Conservation (phyloP, 2,888 invertebrate genomes). For the Kuschelorhynchus macadamiae region DNA sequence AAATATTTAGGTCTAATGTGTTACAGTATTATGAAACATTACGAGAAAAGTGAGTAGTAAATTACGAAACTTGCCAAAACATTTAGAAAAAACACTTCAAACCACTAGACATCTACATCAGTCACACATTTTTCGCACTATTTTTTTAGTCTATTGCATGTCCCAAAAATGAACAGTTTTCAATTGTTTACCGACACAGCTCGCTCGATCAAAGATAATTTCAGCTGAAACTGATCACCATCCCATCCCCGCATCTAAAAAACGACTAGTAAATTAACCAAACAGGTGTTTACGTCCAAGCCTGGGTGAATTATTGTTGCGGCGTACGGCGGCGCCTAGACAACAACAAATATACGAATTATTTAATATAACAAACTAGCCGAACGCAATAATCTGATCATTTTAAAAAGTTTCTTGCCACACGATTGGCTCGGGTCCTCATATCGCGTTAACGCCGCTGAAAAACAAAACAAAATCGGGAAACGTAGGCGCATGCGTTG, state of each 20-base stretch:
- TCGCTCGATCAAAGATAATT: too few species aligned
- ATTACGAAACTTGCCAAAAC: too few species aligned
- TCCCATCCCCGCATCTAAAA: not conserved
- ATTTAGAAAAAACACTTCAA: too few species aligned
- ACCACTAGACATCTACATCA: too few species aligned
- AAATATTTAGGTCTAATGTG: too few species aligned
- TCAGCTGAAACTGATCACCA: too few species aligned
- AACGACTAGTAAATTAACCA: not conserved
- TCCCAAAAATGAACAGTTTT: too few species aligned
- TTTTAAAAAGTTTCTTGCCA: constrained; percentile 20
- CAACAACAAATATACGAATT: constrained; percentile 21
- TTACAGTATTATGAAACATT: too few species aligned
- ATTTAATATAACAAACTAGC: constrained; percentile 16
- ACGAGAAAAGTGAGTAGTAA: too few species aligned
- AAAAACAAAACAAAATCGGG: constrained; percentile 38
- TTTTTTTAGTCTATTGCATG: too few species aligned
- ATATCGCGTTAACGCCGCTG: constrained; percentile 30
- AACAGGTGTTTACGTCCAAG: constrained; percentile 23
- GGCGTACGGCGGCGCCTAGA: constrained; percentile 8
- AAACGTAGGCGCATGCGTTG: constrained; percentile 34
- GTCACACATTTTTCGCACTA: too few species aligned
- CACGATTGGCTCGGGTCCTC: constrained; percentile 31
- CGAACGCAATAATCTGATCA: constrained; percentile 18
- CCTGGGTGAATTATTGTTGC: constrained; percentile 8
- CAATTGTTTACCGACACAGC: too few species aligned